Conservation (phyloP, 2,888 invertebrate species). For the Fabriciana adippe region DNA sequence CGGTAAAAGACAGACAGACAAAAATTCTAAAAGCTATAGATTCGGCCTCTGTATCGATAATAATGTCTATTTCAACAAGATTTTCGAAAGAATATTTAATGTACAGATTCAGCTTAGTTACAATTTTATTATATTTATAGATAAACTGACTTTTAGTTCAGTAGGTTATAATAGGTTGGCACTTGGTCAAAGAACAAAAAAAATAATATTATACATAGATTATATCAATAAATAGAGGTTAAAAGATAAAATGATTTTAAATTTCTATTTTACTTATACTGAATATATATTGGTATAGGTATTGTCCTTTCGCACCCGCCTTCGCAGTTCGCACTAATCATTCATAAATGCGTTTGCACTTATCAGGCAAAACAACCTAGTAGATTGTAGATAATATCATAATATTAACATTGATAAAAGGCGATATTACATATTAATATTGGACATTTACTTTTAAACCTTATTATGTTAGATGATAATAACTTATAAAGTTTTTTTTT, state of each 20-base stretch:
- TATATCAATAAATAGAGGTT: background rate
- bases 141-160: too few species aligned
- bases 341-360: conserved; percentile 20
- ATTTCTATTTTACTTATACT: background rate
- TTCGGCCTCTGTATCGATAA: too few species aligned
- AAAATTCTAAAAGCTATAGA: too few species aligned
- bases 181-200: background rate
- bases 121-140: too few species aligned
- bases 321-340: conserved; percentile 13
- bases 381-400: conserved; percentile 33
- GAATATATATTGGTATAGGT: background rate
- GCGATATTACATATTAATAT: conserved; percentile 59
- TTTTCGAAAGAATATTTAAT: too few species aligned
- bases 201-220: background rate
- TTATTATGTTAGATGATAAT: background rate
- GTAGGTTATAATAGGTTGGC: too few species aligned
- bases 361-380: conserved; percentile 27
- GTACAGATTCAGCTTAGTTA: too few species aligned
- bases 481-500: conserved; percentile 1
- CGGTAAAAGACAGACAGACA: too few species aligned
- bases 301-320: background rate
- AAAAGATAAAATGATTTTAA: too few species aligned
- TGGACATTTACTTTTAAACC: conserved; percentile 31
- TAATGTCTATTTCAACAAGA: too few species aligned
- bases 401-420: conserved; percentile 46